A percentile compares a stretch with the other conserved stretches of the same genome.
phyloP scores from a whole-genome alignment of 2,797 vertebrate genomes.

The Bothrops alternatus region DNA sequence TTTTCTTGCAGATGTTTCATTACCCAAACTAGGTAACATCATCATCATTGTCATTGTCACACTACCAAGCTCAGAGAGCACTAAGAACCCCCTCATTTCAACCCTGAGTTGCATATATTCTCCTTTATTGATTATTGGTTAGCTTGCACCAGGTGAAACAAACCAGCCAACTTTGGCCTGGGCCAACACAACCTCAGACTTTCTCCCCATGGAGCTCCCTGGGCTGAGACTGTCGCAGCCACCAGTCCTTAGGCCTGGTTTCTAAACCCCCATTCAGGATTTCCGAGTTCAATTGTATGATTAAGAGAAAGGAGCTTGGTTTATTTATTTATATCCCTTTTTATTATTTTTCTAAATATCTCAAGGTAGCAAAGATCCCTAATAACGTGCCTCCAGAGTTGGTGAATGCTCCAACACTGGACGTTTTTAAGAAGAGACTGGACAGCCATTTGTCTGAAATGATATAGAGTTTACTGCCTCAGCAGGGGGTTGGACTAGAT shows the following conservation, averaged over 20 bases:
- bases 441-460: too few relatives aligned
- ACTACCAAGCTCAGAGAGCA: background rate
- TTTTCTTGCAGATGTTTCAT: background rate
- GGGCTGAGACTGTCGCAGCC: background rate
- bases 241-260: background rate
- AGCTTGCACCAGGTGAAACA: background rate
- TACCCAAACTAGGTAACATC: background rate
- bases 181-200: background rate
- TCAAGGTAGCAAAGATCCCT: too few relatives aligned
- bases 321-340: too few relatives aligned
- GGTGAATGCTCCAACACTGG: too few relatives aligned
- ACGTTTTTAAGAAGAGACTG: too few relatives aligned
- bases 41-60: too few relatives aligned
- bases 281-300: too few relatives aligned
- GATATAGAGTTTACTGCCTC: too few relatives aligned
- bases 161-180: background rate
- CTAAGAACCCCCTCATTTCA: background rate
- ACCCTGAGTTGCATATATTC: background rate
- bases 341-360: too few relatives aligned
- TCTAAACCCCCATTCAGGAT: background rate
- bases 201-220: background rate
- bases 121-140: background rate
- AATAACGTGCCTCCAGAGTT: too few relatives aligned
- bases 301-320: too few relatives aligned
- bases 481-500: too few relatives aligned